A percentile compares a stretch with the other conserved stretches of the same genome.
Evolutionary conservation across 2,888 invertebrate genomes (phyloP).

Genomic region (Drosophila barbarae): DNA sequence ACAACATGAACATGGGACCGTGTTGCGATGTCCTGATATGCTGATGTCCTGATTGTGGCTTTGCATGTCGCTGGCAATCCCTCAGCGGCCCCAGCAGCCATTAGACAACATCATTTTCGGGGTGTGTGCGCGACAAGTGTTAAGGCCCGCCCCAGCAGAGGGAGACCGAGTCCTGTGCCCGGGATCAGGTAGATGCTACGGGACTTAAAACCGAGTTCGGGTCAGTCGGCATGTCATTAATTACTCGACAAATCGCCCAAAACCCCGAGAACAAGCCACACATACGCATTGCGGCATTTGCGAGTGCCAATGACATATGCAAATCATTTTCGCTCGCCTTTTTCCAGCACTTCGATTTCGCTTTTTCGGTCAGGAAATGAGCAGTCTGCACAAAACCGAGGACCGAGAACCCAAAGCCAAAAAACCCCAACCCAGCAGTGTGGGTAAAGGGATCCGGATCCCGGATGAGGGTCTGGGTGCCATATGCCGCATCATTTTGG

Average conservation of each 20-base stretch:
- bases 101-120: slow-evolving; percentile 49
- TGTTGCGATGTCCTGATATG: slow-evolving; percentile 36
- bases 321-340: slow-evolving; percentile 42
- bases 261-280: slow-evolving; percentile 54
- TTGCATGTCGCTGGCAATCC: slow-evolving; percentile 54
- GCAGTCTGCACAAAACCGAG: slow-evolving; percentile 44
- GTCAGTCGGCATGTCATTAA: slow-evolving; percentile 60
- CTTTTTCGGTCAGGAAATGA: slow-evolving; percentile 56
- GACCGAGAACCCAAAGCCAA: slow-evolving; percentile 7
- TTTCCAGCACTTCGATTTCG: slow-evolving; percentile 59
- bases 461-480: slow-evolving; percentile 28
- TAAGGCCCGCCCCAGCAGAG: slow-evolving; percentile 18
- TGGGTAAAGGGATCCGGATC: slow-evolving; percentile 39
- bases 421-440: slow-evolving; percentile 16
- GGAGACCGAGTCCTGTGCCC: neutral
- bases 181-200: slow-evolving; percentile 31
- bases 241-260: slow-evolving; percentile 59
- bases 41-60: slow-evolving; percentile 54
- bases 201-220: slow-evolving; percentile 10
- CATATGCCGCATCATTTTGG: slow-evolving; percentile 67
- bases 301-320: slow-evolving; percentile 39
- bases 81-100: slow-evolving; percentile 21
- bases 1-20: slow-evolving; percentile 37
- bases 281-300: slow-evolving; percentile 28
- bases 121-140: slow-evolving; percentile 54